Conservation (phyloP, 2,797 vertebrate genomes). For the Bryconaethiops microstoma region DNA sequence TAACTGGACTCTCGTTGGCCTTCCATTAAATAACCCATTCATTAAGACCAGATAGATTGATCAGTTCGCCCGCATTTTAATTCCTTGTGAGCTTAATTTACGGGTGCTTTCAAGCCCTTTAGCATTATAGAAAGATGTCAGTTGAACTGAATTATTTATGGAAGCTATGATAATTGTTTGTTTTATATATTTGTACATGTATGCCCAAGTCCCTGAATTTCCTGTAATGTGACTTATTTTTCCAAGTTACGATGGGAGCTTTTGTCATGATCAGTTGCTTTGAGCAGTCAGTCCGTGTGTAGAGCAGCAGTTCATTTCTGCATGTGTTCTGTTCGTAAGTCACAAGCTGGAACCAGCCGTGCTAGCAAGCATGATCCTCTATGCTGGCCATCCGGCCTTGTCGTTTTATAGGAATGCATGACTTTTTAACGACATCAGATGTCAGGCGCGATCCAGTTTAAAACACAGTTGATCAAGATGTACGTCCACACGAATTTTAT, state of each 20-base stretch:
- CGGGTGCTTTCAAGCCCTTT: constrained; percentile 40
- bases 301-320: constrained; percentile 33
- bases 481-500: neutral
- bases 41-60: neutral
- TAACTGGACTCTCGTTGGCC: constrained; percentile 26
- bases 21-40: constrained; percentile 24
- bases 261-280: constrained; percentile 24
- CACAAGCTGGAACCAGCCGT: neutral
- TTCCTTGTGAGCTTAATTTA: constrained; percentile 12
- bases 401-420: constrained; percentile 46
- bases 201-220: constrained; percentile 34
- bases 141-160: constrained; percentile 49
- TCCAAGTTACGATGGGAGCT: neutral
- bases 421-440: constrained; percentile 17
- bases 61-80: constrained; percentile 8
- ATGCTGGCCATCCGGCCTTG: constrained; percentile 18
- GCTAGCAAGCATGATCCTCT: constrained; percentile 35
- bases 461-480: constrained; percentile 13
- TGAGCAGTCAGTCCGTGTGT: constrained; percentile 27
- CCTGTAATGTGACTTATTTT: constrained; percentile 33
- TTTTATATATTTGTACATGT: constrained; percentile 57
- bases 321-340: constrained; percentile 32
- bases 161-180: constrained; percentile 37
- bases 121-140: constrained; percentile 39
- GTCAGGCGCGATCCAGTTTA: constrained; percentile 1